Conservation (phyloP, 2,888 invertebrate genomes). For the Nomada flava region DNA sequence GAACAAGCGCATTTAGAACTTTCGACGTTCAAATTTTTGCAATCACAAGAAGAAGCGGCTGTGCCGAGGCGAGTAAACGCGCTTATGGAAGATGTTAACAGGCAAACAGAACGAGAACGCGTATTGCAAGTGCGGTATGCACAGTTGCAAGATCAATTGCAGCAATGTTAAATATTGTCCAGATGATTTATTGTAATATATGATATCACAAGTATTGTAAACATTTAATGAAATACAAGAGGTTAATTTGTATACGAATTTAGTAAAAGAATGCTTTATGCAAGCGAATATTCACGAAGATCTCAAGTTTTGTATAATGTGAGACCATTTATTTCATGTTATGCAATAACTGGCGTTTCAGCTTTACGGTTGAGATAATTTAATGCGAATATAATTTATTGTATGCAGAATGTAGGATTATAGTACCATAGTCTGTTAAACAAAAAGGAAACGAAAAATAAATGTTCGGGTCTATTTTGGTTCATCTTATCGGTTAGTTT, state of each 20-base stretch:
- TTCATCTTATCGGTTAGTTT: neutral
- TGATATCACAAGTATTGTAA: slow-evolving; percentile 43
- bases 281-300: slow-evolving; percentile 15
- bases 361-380: slow-evolving; percentile 16
- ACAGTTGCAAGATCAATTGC: slow-evolving; percentile 88
- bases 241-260: slow-evolving; percentile 42
- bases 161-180: slow-evolving; percentile 71
- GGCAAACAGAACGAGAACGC: slow-evolving; percentile 96
- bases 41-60: slow-evolving; percentile 95
- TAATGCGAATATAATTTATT: slow-evolving; percentile 49
- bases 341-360: slow-evolving; percentile 18
- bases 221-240: slow-evolving; percentile 49
- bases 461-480: slow-evolving; percentile 8
- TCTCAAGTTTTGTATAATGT: slow-evolving; percentile 29
- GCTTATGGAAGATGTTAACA: slow-evolving; percentile 95
- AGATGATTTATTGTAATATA: slow-evolving; percentile 50
- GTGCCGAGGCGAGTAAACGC: slow-evolving; percentile 96
- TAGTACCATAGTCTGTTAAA: slow-evolving; percentile 29
- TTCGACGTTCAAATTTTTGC: slow-evolving; percentile 95
- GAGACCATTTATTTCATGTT: slow-evolving; percentile 19
- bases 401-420: slow-evolving; percentile 22
- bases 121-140: slow-evolving; percentile 93
- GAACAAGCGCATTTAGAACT: slow-evolving; percentile 95
- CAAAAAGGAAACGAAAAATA: slow-evolving; percentile 25
- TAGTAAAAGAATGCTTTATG: slow-evolving; percentile 3